Conservation (phyloP, 2,113 vertebrate genomes). For the Neoarius graeffei region DNA sequence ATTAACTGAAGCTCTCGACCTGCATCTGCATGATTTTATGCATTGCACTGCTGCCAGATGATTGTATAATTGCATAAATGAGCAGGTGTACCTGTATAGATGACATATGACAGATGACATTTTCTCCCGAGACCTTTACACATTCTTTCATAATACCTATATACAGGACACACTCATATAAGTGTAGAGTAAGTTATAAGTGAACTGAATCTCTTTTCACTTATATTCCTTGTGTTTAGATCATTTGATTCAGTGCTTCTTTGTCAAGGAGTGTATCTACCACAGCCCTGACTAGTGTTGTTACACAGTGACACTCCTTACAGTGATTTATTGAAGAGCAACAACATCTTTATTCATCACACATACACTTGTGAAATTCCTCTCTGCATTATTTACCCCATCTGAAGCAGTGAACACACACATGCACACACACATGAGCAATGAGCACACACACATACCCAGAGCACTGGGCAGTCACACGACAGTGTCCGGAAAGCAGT, state of each 20-base stretch:
- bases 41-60: not conserved
- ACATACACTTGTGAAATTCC: no score
- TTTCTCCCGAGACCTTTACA: not conserved
- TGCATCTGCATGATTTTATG: not conserved
- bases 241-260: not conserved
- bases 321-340: not conserved
- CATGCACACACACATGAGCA: no score
- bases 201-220: not conserved
- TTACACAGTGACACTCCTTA: not conserved
- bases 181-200: not conserved
- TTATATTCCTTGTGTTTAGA: not conserved
- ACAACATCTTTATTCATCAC: no score
- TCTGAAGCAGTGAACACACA: no score
- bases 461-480: no score
- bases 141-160: not conserved
- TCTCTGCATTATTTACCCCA: no score
- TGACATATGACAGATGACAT: not conserved
- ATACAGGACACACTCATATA: not conserved
- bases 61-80: not conserved
- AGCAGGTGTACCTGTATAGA: not conserved
- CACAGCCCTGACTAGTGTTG: not conserved
- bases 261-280: not conserved
- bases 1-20: not conserved
- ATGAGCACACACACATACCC: no score
- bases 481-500: no score